Base-by-base conservation (phyloP, 2,797 vertebrate genomes). In the Atherinosoma microstoma region DNA sequence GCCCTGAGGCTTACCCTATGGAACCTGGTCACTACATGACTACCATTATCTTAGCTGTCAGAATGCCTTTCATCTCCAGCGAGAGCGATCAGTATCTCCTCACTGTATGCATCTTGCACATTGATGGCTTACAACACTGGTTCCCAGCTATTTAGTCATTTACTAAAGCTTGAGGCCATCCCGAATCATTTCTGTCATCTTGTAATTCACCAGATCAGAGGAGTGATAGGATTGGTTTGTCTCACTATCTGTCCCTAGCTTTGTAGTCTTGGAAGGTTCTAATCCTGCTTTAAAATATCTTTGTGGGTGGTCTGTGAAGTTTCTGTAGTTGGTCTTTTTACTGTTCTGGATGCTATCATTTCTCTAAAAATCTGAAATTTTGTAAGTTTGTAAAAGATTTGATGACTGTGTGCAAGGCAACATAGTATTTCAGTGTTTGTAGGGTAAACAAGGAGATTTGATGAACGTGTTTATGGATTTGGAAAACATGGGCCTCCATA, bases 21-120 rank as follows among this genome's bases (percentile, higher is more conserved):
- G 51, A 64, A 75, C 69, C 64, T 82, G 68, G 77, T 70, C 75
- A 70, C 65, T 80, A 86, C 77, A 76, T 79, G 69, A 84, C 75
- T 75, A 15, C 76, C 40, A 30, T 84, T 87, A 67, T 84, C 75
- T 70, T 58, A 38, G 30, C 75, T 66, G 73, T 65, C 81, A 84
- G 82, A 85, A 86, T 84, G 82, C 78, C 80, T 90, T 89, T 92
- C 78, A 90, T 90, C 82, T 64, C 70, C 53, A 72, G 47, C 49
- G 70, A 84, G 73, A 77, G 75, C 18, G 83, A 85, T 89, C 75
- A 38, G 24, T 91, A 91, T 92, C 87, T 90, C 61, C 3, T 40
- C 3, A 63, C 34, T 85, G 47, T 71, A 84, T 86, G 80, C 87
- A 24, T 68, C 75, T 75, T 66, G 71, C 74, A 83, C 82, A 69